Conservation (phyloP, 2,797 vertebrate species). For the Aythya fuligula region DNA sequence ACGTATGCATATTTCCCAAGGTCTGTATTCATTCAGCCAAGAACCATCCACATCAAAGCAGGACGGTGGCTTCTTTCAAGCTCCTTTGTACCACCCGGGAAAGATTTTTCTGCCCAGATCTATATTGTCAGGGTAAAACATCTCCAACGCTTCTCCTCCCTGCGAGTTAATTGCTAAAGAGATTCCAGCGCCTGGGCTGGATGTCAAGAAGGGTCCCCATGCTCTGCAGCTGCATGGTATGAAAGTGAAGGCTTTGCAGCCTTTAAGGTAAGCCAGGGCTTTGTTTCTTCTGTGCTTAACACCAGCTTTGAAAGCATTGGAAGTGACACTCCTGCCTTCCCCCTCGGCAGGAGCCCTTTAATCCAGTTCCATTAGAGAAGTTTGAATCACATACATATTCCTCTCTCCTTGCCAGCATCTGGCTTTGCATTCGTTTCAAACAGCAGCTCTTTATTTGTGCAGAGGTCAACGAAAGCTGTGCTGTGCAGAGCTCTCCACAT, state of each 20-base stretch:
- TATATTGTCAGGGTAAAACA: background rate
- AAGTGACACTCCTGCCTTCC: background rate
- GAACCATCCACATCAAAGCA: background rate
- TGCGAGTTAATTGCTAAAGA: background rate
- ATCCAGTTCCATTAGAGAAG: background rate
- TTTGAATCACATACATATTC: background rate
- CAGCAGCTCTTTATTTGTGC: background rate
- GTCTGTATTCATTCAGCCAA: background rate
- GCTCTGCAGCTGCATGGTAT: background rate
- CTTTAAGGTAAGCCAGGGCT: background rate
- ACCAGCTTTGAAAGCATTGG: background rate
- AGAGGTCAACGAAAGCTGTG: fast-evolving
- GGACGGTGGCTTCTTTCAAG: background rate
- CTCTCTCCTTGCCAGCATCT: background rate
- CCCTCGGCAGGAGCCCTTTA: background rate
- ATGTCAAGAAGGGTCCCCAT: background rate
- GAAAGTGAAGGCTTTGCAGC: background rate
- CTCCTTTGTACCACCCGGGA: background rate
- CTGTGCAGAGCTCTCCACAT: background rate
- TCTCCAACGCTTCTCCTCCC: background rate
- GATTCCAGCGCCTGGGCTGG: background rate
- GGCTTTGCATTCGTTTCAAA: background rate
- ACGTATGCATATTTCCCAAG: background rate
- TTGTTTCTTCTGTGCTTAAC: background rate
- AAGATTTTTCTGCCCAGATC: background rate